Conservation (phyloP, 2,888 invertebrate genomes). For the Eubasilissa splendida region DNA sequence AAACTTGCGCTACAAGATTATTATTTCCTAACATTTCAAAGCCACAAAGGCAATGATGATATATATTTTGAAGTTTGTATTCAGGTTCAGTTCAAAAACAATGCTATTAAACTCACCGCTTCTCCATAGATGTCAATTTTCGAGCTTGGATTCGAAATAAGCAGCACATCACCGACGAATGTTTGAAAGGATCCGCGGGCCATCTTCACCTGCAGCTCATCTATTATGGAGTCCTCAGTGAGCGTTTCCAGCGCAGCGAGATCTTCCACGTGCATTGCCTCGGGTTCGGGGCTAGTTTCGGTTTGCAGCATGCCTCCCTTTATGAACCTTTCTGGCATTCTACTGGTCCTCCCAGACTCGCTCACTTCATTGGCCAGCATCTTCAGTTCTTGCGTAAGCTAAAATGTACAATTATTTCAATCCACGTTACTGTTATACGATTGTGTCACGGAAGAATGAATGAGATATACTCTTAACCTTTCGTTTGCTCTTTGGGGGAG, state of each 20-base stretch:
- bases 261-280: constrained; percentile 87
- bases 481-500: neutral
- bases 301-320: constrained; percentile 69
- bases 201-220: constrained; percentile 79
- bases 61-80: neutral
- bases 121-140: constrained; percentile 81
- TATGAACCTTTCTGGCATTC: constrained; percentile 69
- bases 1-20: too few species aligned
- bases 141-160: constrained; percentile 86
- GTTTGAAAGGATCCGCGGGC: constrained; percentile 80
- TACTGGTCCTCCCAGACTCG: constrained; percentile 63
- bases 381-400: constrained; percentile 83
- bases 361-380: constrained; percentile 70
- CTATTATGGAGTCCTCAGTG: constrained; percentile 81
- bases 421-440: neutral
- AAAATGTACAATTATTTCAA: constrained; percentile 57
- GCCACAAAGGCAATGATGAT: neutral
- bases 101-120: constrained; percentile 70
- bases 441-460: constrained; percentile 10
- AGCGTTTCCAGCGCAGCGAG: constrained; percentile 83
- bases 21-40: too few species aligned
- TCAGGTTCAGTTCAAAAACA: too few species aligned
- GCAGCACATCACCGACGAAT: constrained; percentile 85
- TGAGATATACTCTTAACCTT: neutral
- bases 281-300: constrained; percentile 73